Base-by-base conservation (phyloP, 2,888 invertebrate genomes). In the Oligia fasciuncula region DNA sequence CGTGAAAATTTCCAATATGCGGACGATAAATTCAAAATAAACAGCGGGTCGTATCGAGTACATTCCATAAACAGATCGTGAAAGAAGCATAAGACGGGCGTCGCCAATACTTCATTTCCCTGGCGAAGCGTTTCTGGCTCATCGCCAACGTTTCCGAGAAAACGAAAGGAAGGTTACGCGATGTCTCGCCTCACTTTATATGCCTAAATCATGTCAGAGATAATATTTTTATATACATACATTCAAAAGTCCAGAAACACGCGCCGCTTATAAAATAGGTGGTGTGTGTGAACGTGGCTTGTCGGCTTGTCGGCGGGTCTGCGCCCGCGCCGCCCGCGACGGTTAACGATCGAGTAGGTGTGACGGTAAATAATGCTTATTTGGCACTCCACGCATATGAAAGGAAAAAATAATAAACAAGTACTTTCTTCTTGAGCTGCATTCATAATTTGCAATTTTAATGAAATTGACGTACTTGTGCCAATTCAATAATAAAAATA, bases 171-270 rank as follows among this genome's bases (percentile, higher is more conserved):
- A 96, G 96, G 96, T 96, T 96, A 96, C 95, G 94, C 93, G 95
- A 95, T 93, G 96, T 96, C 96, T 96, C 95, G 96, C 94, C 94
- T 93, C 94, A 92, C 94, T 95, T 95, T 95, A 95, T 95, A 96
- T 95, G 95, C 96, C 95, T 95, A 96, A 96, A 96, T 95, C 93
- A 95, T 94, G 93, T 94, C 93, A 91, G 91, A 94, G 92, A 95
- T 95, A 93, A 94, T 94, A 94, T 94, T 96, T 95, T 91, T 88
- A 92, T 90, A 91, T 88, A 88, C 89, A 91, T 90, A 89, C 89
- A 90, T 91, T 88, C 86, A 90, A 89, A 90, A 91, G 77, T 75
- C 75, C 88, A 90, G 89, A 88, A 88, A 90, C 87, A 88, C 83
- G 85, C 84, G 87, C 86, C 81, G 86, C 82, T 88, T 89, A 90